These are phyloP conservation scores for Odocoileus virginianus DNA, from an alignment of 2,113 vertebrate genomes.

Conservation along the genomic window DNA sequence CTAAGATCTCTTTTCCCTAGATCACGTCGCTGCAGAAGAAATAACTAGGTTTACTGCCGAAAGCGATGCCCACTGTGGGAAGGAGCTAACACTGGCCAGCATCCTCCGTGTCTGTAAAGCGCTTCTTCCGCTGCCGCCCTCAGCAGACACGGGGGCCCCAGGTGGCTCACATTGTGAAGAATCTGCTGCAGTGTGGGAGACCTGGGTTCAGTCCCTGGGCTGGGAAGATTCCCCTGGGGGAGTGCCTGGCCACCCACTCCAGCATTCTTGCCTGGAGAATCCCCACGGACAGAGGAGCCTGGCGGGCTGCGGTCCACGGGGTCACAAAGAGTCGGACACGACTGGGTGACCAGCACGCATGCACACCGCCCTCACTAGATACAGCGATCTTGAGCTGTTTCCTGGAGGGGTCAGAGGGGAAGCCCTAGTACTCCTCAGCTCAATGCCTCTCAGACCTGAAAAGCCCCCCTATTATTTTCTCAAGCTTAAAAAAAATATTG, in stretches of 20 bases:
- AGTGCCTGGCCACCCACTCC: neutral
- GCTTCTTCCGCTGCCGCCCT: neutral
- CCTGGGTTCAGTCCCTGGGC: neutral
- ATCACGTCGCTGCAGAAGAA: neutral
- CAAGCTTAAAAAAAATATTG: neutral
- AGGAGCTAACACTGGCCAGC: neutral
- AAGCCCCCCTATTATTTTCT: neutral
- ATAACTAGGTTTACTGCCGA: neutral
- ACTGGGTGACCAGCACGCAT: accelerated
- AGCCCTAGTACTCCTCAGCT: neutral
- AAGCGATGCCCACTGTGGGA: neutral
- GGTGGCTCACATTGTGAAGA: neutral
- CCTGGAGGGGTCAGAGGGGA: neutral
- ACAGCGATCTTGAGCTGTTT: accelerated
- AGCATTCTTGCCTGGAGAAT: neutral
- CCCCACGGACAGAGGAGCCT: neutral
- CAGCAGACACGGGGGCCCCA: accelerated
- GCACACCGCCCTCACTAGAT: neutral
- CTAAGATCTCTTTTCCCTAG: neutral
- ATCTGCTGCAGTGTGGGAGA: neutral
- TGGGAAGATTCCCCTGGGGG: neutral
- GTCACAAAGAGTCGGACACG: accelerated
- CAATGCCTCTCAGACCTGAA: neutral
- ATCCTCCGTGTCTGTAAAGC: neutral
- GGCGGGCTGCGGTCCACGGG: neutral